A percentile compares a stretch with the other conserved stretches of the same genome.
phyloP scores from a whole-genome alignment of 2,113 vertebrate genomes.

The Lagopus muta region DNA sequence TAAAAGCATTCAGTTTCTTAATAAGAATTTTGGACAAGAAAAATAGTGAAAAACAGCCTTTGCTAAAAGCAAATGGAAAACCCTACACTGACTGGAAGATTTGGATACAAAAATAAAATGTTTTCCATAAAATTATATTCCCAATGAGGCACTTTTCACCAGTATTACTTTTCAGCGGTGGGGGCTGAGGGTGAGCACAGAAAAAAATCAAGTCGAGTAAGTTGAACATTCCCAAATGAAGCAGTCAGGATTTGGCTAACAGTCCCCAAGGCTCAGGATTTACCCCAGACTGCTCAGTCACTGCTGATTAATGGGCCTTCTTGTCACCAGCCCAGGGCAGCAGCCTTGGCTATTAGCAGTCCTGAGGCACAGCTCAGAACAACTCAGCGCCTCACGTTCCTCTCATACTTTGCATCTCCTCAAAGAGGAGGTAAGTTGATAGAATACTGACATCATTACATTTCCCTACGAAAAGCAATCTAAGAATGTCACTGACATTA shows the following conservation, averaged over 20 bases:
- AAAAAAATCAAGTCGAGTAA: not conserved
- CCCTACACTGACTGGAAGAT: constrained; percentile 1
- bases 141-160: constrained; percentile 40
- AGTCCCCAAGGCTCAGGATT: not conserved
- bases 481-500: not conserved
- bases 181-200: not conserved
- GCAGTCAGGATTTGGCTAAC: constrained; percentile 18
- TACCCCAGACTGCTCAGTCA: constrained; percentile 10
- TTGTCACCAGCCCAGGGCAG: not conserved
- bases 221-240: constrained; percentile 4
- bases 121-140: constrained; percentile 40
- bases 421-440: not conserved
- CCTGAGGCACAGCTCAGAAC: not conserved
- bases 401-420: not conserved
- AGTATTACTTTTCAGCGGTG: constrained; percentile 6
- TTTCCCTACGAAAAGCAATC: not conserved
- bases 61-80: constrained; percentile 39
- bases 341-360: not conserved
- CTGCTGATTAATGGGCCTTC: not conserved
- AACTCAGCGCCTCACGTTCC: not conserved
- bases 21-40: constrained; percentile 29
- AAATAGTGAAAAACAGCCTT: constrained; percentile 21
- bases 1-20: constrained; percentile 49
- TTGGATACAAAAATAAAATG: constrained; percentile 25
- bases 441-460: not conserved